These are phyloP conservation scores for Tribolium madens DNA, from an alignment of 1,140 invertebrate species.

Conservation along the genomic window DNA sequence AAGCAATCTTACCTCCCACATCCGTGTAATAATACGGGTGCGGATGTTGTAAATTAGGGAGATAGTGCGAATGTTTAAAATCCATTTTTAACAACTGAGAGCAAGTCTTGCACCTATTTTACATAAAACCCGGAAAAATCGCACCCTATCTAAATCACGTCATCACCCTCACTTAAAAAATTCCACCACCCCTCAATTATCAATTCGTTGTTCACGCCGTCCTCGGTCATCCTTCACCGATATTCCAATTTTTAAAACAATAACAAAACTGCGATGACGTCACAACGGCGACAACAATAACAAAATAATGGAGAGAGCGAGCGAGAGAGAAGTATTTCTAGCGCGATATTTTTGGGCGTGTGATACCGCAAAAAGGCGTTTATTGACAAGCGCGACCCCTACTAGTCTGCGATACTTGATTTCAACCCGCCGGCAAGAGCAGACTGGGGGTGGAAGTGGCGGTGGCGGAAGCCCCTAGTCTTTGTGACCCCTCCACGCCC, in stretches of 20 bases:
- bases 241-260: conserved; percentile 22
- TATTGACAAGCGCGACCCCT: conserved; percentile 61
- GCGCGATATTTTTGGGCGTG: conserved; percentile 49
- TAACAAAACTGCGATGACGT: conserved; percentile 25
- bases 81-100: conserved; percentile 50
- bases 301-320: conserved; percentile 23
- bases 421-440: conserved; percentile 52
- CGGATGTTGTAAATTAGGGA: conserved; percentile 53
- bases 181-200: not conserved
- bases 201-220: not conserved
- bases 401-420: conserved; percentile 57
- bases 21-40: conserved; percentile 56
- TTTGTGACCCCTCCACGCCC: conserved; percentile 14
- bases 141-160: conserved; percentile 30
- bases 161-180: conserved; percentile 30
- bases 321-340: conserved; percentile 41
- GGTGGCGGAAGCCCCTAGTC: conserved; percentile 38
- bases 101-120: not conserved
- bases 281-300: conserved; percentile 39
- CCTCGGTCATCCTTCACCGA: not conserved
- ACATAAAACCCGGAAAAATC: conserved; percentile 2
- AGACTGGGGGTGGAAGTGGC: conserved; percentile 43
- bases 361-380: conserved; percentile 63
- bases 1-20: conserved; percentile 46
- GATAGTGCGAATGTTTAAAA: conserved; percentile 56